A percentile compares a stretch with the other conserved stretches of the same genome.
Evolutionary conservation across 2,888 invertebrate genomes (phyloP).

Genomic region (Rhagonycha fulva): DNA sequence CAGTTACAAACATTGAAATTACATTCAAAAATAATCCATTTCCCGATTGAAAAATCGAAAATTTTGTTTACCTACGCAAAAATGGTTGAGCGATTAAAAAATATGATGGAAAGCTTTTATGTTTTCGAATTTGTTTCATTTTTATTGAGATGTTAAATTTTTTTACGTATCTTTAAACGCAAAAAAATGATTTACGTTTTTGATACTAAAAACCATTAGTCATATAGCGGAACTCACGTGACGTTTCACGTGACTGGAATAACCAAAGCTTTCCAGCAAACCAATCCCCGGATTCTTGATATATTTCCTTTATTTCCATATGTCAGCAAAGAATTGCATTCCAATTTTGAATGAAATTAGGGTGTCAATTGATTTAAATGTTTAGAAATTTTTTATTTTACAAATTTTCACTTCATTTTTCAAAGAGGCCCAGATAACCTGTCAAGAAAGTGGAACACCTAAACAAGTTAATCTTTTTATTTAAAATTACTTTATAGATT

Average conservation of each 20-base stretch:
- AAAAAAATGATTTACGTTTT: slow-evolving; percentile 29
- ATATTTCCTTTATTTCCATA: slow-evolving; percentile 36
- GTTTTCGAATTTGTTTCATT: background rate
- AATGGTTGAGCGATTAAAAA: background rate
- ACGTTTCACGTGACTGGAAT: slow-evolving; percentile 32
- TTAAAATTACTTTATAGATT: background rate
- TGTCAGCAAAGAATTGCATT: slow-evolving; percentile 32
- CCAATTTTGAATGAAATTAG: slow-evolving; percentile 30
- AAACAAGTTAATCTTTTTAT: background rate
- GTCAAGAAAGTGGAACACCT: background rate
- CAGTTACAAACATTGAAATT: background rate
- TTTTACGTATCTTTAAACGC: background rate
- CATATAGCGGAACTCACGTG: slow-evolving; percentile 32
- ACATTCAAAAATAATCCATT: background rate
- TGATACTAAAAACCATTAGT: slow-evolving; percentile 32
- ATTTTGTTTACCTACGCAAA: background rate
- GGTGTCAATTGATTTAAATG: slow-evolving; percentile 28
- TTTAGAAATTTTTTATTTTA: slow-evolving; percentile 8
- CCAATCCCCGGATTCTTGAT: slow-evolving; percentile 26
- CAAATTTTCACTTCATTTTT: background rate
- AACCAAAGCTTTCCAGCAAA: slow-evolving; percentile 17
- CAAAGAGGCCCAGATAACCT: background rate
- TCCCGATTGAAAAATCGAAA: background rate
- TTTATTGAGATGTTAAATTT: background rate
- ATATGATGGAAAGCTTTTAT: background rate